A percentile compares a stretch with the other conserved stretches of the same genome.
Evolutionary conservation across 2,797 vertebrate species (phyloP).

Genomic region (Lycodopsis pacificus): DNA sequence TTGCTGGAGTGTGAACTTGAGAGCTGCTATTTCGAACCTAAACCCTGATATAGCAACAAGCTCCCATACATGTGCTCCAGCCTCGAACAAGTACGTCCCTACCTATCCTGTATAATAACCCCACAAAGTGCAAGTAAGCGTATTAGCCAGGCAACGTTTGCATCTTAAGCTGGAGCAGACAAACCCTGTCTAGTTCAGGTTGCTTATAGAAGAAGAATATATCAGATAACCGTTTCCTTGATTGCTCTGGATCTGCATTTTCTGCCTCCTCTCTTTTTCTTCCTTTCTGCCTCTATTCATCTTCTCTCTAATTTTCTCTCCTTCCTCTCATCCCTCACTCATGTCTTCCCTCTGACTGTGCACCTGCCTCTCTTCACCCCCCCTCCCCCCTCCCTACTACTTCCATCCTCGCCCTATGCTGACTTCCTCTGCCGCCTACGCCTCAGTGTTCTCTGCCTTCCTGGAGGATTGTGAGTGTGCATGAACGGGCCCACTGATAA

Average conservation of each 20-base stretch:
- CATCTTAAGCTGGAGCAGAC: background rate
- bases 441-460: constrained; percentile 45
- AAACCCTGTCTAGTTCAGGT: background rate
- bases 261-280: constrained; percentile 6
- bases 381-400: background rate
- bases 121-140: background rate
- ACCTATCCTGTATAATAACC: background rate
- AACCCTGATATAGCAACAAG: no score
- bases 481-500: constrained; percentile 76
- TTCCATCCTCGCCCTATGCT: constrained; percentile 28
- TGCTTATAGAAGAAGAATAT: background rate
- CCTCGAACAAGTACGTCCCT: background rate
- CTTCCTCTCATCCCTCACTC: constrained; percentile 18
- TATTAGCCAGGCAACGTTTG: background rate
- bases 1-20: background rate
- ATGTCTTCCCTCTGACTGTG: constrained; percentile 24
- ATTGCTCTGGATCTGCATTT: constrained; percentile 12
- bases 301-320: constrained; percentile 16
- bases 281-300: constrained; percentile 5
- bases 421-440: constrained; percentile 44
- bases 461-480: constrained; percentile 67
- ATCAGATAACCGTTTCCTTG: background rate
- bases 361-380: constrained; percentile 41
- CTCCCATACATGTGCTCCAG: background rate
- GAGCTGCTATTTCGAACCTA: no score